phyloP scores from a whole-genome alignment of 1,140 invertebrate genomes.

The Phortica variegata region DNA sequence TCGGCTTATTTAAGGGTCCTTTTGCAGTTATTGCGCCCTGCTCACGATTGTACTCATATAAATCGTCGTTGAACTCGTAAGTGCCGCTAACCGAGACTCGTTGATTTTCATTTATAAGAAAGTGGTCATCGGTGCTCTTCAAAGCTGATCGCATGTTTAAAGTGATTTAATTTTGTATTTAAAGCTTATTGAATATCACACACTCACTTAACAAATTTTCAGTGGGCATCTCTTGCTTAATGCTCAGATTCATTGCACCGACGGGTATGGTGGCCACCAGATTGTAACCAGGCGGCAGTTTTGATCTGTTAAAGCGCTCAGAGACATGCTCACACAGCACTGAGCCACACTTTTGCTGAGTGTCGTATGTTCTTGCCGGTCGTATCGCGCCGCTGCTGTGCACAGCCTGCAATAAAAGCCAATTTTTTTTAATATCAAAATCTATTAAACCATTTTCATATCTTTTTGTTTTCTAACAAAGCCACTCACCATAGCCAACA shows the following conservation, averaged over 20 bases:
- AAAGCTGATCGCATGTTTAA: too few relatives aligned
- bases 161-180: too few relatives aligned
- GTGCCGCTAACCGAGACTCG: constrained; percentile 67
- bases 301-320: constrained; percentile 73
- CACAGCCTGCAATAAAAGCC: constrained; percentile 28
- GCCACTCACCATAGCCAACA: too few relatives aligned
- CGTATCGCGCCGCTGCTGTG: constrained; percentile 36
- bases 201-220: constrained; percentile 84
- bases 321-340: constrained; percentile 68
- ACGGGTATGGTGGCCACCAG: constrained; percentile 77
- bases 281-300: constrained; percentile 78
- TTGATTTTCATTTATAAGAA: constrained; percentile 75
- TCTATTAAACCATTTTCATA: neutral
- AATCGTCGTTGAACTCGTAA: constrained; percentile 76
- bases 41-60: constrained; percentile 66
- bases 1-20: constrained; percentile 25
- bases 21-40: constrained; percentile 17
- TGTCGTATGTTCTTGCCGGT: constrained; percentile 36
- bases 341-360: constrained; percentile 33
- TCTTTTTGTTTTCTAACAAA: neutral
- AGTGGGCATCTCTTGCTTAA: constrained; percentile 76
- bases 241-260: constrained; percentile 83
- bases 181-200: too few relatives aligned
- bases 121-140: constrained; percentile 67
- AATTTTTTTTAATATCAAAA: neutral